Evolutionary conservation across 2,113 vertebrate species (phyloP).

Genomic region (Tachuris rubrigastra): DNA sequence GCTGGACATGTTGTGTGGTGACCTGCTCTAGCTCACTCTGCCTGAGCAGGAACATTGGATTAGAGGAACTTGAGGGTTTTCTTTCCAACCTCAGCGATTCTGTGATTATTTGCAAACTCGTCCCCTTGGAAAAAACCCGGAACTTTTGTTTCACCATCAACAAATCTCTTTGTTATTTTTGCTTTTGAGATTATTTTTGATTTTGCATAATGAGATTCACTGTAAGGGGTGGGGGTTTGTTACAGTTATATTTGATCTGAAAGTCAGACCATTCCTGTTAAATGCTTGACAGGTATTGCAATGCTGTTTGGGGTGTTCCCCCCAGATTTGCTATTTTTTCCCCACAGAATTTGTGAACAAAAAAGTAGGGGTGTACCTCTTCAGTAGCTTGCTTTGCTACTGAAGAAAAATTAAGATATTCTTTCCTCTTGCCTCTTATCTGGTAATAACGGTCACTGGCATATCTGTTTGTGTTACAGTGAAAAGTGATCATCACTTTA

Average conservation of each 20-base stretch:
- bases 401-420: neutral
- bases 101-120: neutral
- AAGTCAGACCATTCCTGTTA: neutral
- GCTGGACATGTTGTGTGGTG: neutral
- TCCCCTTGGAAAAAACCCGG: neutral
- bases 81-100: neutral
- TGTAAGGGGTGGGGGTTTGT: neutral
- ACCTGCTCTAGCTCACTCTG: neutral
- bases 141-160: neutral
- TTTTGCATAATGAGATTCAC: neutral
- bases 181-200: neutral
- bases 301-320: neutral
- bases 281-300: neutral
- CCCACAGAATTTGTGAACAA: neutral
- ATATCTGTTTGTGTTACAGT: neutral
- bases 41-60: neutral
- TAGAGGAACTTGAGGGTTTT: neutral
- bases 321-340: neutral
- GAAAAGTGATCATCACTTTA: neutral
- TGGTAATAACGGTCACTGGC: neutral
- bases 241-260: neutral
- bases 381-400: neutral
- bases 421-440: neutral
- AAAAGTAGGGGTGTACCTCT: neutral
- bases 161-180: neutral